These are phyloP conservation scores for Ursus arctos DNA, from an alignment of 2,113 vertebrate species.

Conservation along the genomic window DNA sequence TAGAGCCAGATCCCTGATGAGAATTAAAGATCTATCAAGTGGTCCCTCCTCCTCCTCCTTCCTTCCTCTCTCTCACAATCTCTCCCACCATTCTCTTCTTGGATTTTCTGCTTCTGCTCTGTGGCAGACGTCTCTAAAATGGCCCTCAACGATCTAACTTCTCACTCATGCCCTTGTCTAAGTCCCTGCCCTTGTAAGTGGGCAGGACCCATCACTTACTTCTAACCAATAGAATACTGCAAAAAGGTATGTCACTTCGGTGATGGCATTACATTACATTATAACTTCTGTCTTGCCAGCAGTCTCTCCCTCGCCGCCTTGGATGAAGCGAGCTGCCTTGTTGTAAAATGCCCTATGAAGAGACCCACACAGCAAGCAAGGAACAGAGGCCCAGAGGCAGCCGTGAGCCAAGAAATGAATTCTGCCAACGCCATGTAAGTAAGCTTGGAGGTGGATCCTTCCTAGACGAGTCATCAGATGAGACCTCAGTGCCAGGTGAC, in stretches of 20 bases:
- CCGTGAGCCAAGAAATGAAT: background rate
- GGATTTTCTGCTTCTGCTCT: background rate
- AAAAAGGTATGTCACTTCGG: background rate
- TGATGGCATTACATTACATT: background rate
- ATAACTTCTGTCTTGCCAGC: background rate
- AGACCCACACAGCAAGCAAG: background rate
- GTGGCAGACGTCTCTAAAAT: background rate
- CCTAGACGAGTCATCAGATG: background rate
- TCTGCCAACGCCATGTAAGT: background rate
- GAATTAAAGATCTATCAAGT: background rate
- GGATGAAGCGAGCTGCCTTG: background rate
- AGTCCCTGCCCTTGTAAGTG: background rate
- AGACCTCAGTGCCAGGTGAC: background rate
- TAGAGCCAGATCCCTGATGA: background rate
- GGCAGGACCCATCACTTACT: background rate
- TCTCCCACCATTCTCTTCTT: background rate
- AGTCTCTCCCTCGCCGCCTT: background rate
- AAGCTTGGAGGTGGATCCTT: background rate
- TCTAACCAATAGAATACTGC: background rate
- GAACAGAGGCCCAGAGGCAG: background rate
- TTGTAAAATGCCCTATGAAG: background rate
- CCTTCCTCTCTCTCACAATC: accelerated
- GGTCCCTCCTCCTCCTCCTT: background rate
- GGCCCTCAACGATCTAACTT: background rate
- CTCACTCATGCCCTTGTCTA: too few species aligned